Percentiles rank a stretch among this genome's conserved stretches.
These are phyloP conservation scores for Heteractis magnifica DNA, from an alignment of 92 coral and sea anemone species.

Conservation along the genomic window DNA sequence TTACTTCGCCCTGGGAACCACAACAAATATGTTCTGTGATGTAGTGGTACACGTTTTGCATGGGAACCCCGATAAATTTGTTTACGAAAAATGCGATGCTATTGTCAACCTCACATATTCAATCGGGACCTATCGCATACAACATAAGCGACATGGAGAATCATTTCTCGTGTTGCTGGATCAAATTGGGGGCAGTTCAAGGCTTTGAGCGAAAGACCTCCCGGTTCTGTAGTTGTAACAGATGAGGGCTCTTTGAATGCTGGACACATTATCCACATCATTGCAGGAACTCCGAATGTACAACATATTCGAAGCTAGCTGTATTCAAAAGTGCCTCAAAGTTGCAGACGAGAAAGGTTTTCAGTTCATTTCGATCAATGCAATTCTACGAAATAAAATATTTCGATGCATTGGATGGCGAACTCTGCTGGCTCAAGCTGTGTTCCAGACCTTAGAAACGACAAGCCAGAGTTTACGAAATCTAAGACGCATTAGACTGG, in stretches of 20 bases:
- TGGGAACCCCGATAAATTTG: constrained; percentile 20
- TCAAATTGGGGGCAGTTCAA: constrained; percentile 19
- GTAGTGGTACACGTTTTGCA: constrained; percentile 18
- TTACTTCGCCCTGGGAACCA: not conserved
- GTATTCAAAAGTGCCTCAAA: constrained; percentile 43
- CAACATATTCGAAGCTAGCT: constrained; percentile 29
- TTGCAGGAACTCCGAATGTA: constrained; percentile 15
- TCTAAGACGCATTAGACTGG: no score
- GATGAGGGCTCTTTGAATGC: constrained; percentile 29
- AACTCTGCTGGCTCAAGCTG: no score
- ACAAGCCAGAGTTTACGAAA: no score
- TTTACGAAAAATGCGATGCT: constrained; percentile 51
- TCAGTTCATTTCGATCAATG: constrained; percentile 41
- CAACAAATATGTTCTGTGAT: not conserved
- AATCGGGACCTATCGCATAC: no score
- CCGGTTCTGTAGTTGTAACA: constrained; percentile 58
- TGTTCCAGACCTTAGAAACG: no score
- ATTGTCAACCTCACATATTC: constrained; percentile 55
- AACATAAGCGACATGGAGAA: no score
- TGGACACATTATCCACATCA: constrained; percentile 37
- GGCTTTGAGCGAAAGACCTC: constrained; percentile 34
- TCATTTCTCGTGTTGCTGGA: constrained; percentile 34
- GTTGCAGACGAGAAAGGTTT: constrained; percentile 48
- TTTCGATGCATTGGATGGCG: constrained; percentile 23
- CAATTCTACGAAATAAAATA: constrained; percentile 62